phyloP scores from a whole-genome alignment of 2,797 vertebrate genomes.

The Hypotaenidia okinawae region DNA sequence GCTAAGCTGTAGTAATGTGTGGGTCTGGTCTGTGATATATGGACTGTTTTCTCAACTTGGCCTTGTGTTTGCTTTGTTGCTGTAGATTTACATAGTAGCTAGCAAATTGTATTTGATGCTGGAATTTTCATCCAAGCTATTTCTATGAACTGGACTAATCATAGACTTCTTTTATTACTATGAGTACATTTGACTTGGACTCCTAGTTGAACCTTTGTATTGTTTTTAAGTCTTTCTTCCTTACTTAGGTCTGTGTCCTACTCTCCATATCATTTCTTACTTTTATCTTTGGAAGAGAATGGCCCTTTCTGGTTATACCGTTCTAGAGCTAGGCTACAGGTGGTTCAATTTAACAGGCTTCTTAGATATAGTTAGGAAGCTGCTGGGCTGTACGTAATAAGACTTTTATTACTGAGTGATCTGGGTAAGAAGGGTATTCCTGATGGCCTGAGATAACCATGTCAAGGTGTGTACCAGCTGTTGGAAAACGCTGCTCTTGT shows the following conservation, averaged over 20 bases:
- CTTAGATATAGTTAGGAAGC: not conserved
- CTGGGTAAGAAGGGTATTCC: not conserved
- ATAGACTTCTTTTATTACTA: rapidly evolving
- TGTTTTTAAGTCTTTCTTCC: rapidly evolving
- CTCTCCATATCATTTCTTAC: rapidly evolving
- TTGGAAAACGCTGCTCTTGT: not conserved
- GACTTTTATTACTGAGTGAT: not conserved
- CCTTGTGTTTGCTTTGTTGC: rapidly evolving
- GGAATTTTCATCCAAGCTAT: rapidly evolving
- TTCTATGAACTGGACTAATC: not conserved
- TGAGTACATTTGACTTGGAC: not conserved
- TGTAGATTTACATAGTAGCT: not conserved
- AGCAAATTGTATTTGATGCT: not conserved
- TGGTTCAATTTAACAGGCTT: rapidly evolving
- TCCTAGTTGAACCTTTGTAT: rapidly evolving
- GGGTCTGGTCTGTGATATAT: rapidly evolving
- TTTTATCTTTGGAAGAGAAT: not conserved
- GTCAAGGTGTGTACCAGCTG: rapidly evolving
- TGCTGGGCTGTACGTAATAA: not conserved
- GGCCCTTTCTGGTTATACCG: rapidly evolving
- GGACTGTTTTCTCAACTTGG: rapidly evolving
- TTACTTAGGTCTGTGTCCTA: rapidly evolving
- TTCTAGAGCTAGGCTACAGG: not conserved
- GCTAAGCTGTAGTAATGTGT: rapidly evolving
- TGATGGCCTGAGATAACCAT: not conserved